phyloP scores from a whole-genome alignment of 2,888 invertebrate genomes.

The Chaetogeoica ovagalla region DNA sequence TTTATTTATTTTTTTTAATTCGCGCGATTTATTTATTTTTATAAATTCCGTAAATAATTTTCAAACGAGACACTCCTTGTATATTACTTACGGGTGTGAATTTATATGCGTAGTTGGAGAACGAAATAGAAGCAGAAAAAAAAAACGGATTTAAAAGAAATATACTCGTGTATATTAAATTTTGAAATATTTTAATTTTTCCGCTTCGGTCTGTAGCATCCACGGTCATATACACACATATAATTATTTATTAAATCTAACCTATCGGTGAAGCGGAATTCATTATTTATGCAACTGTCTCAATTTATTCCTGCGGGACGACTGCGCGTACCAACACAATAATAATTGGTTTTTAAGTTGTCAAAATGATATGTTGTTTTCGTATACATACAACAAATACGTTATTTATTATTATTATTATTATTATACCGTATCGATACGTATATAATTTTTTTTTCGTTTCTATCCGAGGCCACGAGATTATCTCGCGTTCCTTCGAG shows the following conservation, averaged over 20 bases:
- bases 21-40: too few species aligned
- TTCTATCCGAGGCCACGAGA: slow-evolving; percentile 25
- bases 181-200: slow-evolving; percentile 6
- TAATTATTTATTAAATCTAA: slow-evolving; percentile 5
- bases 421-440: too few species aligned
- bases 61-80: background rate
- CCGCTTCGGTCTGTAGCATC: too few species aligned
- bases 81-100: background rate
- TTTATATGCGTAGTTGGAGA: too few species aligned
- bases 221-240: background rate
- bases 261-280: slow-evolving; percentile 7
- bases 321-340: background rate
- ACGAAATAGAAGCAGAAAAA: too few species aligned
- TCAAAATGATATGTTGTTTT: slow-evolving; percentile 46
- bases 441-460: background rate
- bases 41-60: too few species aligned
- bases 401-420: background rate
- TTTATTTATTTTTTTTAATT: too few species aligned
- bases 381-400: slow-evolving; percentile 20
- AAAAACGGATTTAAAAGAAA: too few species aligned
- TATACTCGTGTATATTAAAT: too few species aligned
- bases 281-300: slow-evolving; percentile 41
- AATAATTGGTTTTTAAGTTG: slow-evolving; percentile 50
- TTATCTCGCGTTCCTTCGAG: slow-evolving; percentile 36
- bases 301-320: slow-evolving; percentile 23